Base-by-base conservation (phyloP, 2,113 vertebrate genomes). In the Stigmatopora nigra region DNA sequence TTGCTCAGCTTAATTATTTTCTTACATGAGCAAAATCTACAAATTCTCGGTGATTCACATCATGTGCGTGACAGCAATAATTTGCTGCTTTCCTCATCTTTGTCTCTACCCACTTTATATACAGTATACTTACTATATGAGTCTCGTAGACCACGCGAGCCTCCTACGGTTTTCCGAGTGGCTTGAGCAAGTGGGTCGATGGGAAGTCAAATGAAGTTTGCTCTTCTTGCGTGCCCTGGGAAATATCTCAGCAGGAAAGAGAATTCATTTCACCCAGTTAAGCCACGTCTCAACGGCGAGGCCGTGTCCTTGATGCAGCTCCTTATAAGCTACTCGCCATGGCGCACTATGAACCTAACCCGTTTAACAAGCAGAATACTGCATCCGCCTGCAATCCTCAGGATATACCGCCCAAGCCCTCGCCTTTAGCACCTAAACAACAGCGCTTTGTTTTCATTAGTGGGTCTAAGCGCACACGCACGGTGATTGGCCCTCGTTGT, bases 241-340 rank as follows among this genome's bases (percentile, higher is more conserved):
- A 89, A 86, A 84, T 88, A 88, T 88, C 86, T 84, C 78, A 77
- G 82, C 81, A 86, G 86, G 85, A 85, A 80, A 85, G 72, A 74
- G 88, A 88, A 89, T 89, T 90, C 85, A 89, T 88, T 89, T 89
- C 85, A 81, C 84, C 86, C 82, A 88, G 77, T 88, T 89, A 81
- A 79, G 83, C 79, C 84, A 72, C 45, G 78, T 87, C 87, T 86
- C 84, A 76, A 78, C 71, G 80, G 86, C 82, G 78, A 78, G 74
- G 68, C 77, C 72, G 61, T 72, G 79, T 66, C 82, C 85, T 85
- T 82, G 79, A 85, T 86, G 83, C 82, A 86, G 80, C 76, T 78
- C 78, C 70, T 65, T 62, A 73, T 80, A 84, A 76, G 76, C 73
- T 75, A 82, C 73, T 51, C 20, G 41, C 65, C 70, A 78, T 52